These are phyloP conservation scores for Puntigrus tetrazona DNA, from an alignment of 2,113 vertebrate species.

Conservation along the genomic window DNA sequence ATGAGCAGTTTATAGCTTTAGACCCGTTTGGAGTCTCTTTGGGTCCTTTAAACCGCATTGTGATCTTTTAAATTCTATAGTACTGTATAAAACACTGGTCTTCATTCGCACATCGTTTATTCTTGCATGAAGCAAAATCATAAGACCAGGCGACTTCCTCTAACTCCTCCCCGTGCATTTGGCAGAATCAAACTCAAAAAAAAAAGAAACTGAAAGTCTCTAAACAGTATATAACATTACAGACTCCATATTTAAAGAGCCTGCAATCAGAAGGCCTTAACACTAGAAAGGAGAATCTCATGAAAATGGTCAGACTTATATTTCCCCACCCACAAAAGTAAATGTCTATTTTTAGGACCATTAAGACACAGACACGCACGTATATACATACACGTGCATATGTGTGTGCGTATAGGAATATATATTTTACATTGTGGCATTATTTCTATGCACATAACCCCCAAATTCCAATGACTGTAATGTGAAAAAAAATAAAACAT, in stretches of 20 bases:
- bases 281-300: not conserved
- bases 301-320: not conserved
- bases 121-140: constrained; percentile 38
- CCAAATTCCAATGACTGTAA: not conserved
- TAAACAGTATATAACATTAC: not conserved
- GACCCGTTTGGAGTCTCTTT: not conserved
- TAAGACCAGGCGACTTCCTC: constrained; percentile 13
- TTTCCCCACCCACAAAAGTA: not conserved
- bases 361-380: no score
- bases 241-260: not conserved
- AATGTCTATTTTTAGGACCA: not conserved
- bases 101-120: constrained; percentile 39
- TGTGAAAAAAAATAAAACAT: not conserved
- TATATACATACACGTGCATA: no score
- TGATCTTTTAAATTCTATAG: not conserved
- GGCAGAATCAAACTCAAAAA: constrained; percentile 41
- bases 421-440: not conserved
- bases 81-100: constrained; percentile 16
- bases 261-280: not conserved
- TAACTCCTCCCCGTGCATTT: constrained; percentile 17
- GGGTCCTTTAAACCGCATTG: not conserved
- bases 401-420: no score
- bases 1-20: not conserved
- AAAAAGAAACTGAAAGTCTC: constrained; percentile 26
- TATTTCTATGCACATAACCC: not conserved